These are phyloP conservation scores for Calephelis virginiensis DNA, from an alignment of 1,140 invertebrate species.

Conservation along the genomic window DNA sequence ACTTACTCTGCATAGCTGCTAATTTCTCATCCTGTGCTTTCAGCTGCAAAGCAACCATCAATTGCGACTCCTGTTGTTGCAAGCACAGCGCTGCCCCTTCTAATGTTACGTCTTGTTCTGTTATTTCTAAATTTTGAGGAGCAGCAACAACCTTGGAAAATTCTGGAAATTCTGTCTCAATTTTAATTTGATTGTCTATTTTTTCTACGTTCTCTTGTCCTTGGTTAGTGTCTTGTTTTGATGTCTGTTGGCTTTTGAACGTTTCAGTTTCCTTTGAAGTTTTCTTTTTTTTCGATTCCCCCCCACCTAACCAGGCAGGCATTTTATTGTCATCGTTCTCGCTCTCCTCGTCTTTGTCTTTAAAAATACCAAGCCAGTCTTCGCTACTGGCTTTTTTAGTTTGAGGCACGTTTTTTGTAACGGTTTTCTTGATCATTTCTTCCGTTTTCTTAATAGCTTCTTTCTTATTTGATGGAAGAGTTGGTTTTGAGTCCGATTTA, in stretches of 20 bases:
- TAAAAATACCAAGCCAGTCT: slow-evolving; percentile 71
- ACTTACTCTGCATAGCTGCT: slow-evolving; percentile 67
- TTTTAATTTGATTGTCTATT: slow-evolving; percentile 15
- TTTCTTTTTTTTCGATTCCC: slow-evolving; percentile 52
- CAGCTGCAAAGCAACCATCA: slow-evolving; percentile 73
- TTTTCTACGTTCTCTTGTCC: slow-evolving; percentile 21
- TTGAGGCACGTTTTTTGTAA: slow-evolving; percentile 30
- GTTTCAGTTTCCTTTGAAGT: slow-evolving; percentile 34
- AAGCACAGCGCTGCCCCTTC: slow-evolving; percentile 69
- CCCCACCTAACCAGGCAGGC: slow-evolving; percentile 62
- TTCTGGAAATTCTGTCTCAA: slow-evolving; percentile 25
- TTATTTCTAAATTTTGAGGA: slow-evolving; percentile 27
- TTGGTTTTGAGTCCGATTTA: slow-evolving; percentile 49
- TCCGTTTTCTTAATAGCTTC: slow-evolving; percentile 35
- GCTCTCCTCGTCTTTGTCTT: slow-evolving; percentile 47
- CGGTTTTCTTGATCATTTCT: slow-evolving; percentile 42
- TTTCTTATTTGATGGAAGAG: slow-evolving; percentile 36
- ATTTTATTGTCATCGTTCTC: slow-evolving; percentile 48
- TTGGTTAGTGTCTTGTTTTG: slow-evolving; percentile 20
- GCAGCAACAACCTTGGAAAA: slow-evolving; percentile 20
- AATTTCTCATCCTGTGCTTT: slow-evolving; percentile 76
- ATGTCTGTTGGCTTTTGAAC: slow-evolving; percentile 28
- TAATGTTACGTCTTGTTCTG: slow-evolving; percentile 56
- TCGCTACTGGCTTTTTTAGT: slow-evolving; percentile 25
- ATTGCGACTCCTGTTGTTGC: slow-evolving; percentile 73